These are phyloP conservation scores for Drosophila leonis DNA, from an alignment of 2,888 invertebrate species.

Conservation along the genomic window DNA sequence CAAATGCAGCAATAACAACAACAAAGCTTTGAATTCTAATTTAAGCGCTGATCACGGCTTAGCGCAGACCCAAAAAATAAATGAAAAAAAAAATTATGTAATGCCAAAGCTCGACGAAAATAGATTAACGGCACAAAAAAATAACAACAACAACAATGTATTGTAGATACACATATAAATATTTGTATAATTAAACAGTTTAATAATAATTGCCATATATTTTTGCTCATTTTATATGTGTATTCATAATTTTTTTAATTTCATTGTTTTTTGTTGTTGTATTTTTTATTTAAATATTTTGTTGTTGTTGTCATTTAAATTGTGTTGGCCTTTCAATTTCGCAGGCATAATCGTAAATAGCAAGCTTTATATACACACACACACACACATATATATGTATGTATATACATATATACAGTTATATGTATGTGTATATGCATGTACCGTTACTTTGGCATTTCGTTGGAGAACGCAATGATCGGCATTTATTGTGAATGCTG, in stretches of 20 bases:
- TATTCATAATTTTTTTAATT: conserved; percentile 23
- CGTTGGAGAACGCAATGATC: conserved; percentile 45
- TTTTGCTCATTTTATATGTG: conserved; percentile 22
- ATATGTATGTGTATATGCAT: conserved; percentile 13
- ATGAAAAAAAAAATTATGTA: conserved; percentile 19
- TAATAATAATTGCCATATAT: conserved; percentile 45
- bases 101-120: conserved; percentile 27
- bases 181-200: conserved; percentile 21
- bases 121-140: conserved; percentile 24
- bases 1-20: conserved; percentile 21
- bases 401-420: neutral
- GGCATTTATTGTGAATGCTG: conserved; percentile 32
- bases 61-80: neutral
- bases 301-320: conserved; percentile 33
- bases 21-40: conserved; percentile 28
- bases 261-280: neutral
- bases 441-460: conserved; percentile 62
- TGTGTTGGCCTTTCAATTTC: conserved; percentile 46
- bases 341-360: conserved; percentile 48
- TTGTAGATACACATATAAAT: neutral
- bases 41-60: conserved; percentile 13
- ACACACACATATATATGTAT: neutral
- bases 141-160: conserved; percentile 2
- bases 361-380: conserved; percentile 29
- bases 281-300: neutral